These are phyloP conservation scores for Helleia helle DNA, from an alignment of 2,888 invertebrate species.

Conservation along the genomic window DNA sequence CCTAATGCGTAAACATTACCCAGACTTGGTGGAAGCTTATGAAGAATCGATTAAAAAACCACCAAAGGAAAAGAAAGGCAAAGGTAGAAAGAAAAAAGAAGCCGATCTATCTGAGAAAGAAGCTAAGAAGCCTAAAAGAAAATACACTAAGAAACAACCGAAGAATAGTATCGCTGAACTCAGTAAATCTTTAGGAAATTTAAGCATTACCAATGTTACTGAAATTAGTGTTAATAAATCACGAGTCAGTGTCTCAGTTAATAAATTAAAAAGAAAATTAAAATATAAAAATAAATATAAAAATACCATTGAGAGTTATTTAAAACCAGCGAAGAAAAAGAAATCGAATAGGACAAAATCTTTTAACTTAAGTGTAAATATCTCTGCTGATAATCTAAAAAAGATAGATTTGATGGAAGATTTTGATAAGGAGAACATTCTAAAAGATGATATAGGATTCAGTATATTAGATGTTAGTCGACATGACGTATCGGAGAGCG, in stretches of 20 bases:
- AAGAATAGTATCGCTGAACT: slow-evolving; percentile 27
- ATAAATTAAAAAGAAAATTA: slow-evolving; percentile 53
- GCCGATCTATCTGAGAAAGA: slow-evolving; percentile 32
- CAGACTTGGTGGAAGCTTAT: slow-evolving; percentile 74
- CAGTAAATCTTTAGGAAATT: slow-evolving; percentile 35
- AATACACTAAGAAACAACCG: slow-evolving; percentile 47
- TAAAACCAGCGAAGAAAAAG: slow-evolving; percentile 40
- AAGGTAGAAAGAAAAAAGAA: slow-evolving; percentile 36
- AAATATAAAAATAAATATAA: slow-evolving; percentile 42
- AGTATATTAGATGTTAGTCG: slow-evolving; percentile 37
- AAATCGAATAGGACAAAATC: slow-evolving; percentile 33
- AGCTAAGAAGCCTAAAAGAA: slow-evolving; percentile 46
- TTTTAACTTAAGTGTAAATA: slow-evolving; percentile 33
- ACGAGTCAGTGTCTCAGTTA: slow-evolving; percentile 50
- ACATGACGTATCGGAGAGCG: slow-evolving; percentile 33
- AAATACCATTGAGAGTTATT: slow-evolving; percentile 54
- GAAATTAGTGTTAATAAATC: slow-evolving; percentile 36
- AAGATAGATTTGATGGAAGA: not conserved
- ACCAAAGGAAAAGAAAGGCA: slow-evolving; percentile 51
- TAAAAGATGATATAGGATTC: slow-evolving; percentile 22
- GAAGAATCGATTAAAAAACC: slow-evolving; percentile 72
- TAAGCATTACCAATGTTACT: slow-evolving; percentile 28
- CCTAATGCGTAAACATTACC: slow-evolving; percentile 76
- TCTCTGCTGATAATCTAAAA: slow-evolving; percentile 27
- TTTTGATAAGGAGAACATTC: not conserved